Evolutionary conservation across 2,888 invertebrate species (phyloP).

Genomic region (Drosophila acutilabella): DNA sequence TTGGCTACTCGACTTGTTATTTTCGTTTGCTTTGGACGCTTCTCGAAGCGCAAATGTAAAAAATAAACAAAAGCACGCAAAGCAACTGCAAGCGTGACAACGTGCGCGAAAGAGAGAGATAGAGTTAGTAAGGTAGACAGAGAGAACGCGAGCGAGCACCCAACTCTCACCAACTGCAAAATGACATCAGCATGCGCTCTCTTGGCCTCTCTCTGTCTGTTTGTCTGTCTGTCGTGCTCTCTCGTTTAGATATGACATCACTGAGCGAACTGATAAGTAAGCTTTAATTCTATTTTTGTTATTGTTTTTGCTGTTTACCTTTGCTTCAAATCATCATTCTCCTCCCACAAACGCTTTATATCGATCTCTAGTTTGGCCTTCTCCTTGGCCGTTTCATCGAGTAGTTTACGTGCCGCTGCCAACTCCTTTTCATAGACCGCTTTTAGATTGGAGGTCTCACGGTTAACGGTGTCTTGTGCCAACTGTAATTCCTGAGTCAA

Average conservation of each 20-base stretch:
- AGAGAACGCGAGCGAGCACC: constrained; percentile 25
- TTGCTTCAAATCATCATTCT: constrained; percentile 93
- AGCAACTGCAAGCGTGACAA: constrained; percentile 19
- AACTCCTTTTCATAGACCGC: constrained; percentile 97
- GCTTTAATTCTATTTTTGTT: constrained; percentile 28
- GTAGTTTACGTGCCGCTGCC: constrained; percentile 93
- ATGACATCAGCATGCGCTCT: constrained; percentile 64
- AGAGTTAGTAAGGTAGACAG: neutral
- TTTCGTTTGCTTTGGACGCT: constrained; percentile 43
- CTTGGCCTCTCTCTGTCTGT: constrained; percentile 5
- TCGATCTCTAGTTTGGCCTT: constrained; percentile 98
- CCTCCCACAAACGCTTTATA: constrained; percentile 93
- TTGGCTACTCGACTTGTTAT: constrained; percentile 21
- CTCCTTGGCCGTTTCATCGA: constrained; percentile 97
- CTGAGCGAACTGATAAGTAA: constrained; percentile 52
- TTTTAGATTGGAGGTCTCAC: constrained; percentile 95
- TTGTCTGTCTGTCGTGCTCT: neutral
- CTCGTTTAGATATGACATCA: constrained; percentile 62
- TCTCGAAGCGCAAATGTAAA: constrained; percentile 66
- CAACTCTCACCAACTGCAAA: constrained; percentile 49
- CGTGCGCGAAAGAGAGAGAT: constrained; percentile 3
- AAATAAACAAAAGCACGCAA: constrained; percentile 67
- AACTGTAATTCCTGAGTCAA: constrained; percentile 93
- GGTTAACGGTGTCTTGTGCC: constrained; percentile 93
- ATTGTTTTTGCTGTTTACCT: constrained; percentile 85